phyloP scores from a whole-genome alignment of 2,797 vertebrate species.

The Urosaurus nigricauda region DNA sequence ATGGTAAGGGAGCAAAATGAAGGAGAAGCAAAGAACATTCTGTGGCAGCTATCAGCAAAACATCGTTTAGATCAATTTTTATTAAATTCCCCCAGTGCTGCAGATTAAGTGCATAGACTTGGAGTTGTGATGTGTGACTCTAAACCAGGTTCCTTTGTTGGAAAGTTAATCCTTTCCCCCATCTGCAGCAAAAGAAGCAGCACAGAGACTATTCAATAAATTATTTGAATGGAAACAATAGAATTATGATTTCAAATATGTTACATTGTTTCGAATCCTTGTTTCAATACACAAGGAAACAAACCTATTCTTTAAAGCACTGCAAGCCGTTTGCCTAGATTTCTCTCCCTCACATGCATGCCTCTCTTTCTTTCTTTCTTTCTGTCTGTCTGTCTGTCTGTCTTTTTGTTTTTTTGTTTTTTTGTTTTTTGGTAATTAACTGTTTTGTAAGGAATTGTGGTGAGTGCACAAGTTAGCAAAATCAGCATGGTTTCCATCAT shows the following conservation, averaged over 20 bases:
- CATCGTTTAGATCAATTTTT: too few relatives aligned
- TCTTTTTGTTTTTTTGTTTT: too few relatives aligned
- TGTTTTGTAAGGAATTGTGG: too few relatives aligned
- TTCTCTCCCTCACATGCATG: too few relatives aligned
- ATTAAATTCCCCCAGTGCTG: background rate
- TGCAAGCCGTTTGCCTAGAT: background rate
- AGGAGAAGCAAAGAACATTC: too few relatives aligned
- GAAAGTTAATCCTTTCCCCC: background rate
- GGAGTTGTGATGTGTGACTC: background rate
- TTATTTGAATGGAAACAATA: background rate
- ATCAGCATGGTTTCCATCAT: too few relatives aligned
- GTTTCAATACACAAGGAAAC: background rate
- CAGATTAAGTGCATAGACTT: background rate
- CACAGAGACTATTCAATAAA: background rate
- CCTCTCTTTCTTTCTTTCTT: too few relatives aligned
- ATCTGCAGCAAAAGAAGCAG: background rate
- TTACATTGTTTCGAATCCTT: background rate
- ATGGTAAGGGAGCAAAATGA: too few relatives aligned
- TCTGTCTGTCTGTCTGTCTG: too few relatives aligned
- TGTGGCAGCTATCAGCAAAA: too few relatives aligned
- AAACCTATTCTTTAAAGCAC: background rate
- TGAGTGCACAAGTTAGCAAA: too few relatives aligned
- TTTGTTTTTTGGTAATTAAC: too few relatives aligned
- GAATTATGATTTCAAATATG: background rate
- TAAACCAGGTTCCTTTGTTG: background rate